Conservation (phyloP, 2,113 vertebrate species). For the Bombycilla garrulus region DNA sequence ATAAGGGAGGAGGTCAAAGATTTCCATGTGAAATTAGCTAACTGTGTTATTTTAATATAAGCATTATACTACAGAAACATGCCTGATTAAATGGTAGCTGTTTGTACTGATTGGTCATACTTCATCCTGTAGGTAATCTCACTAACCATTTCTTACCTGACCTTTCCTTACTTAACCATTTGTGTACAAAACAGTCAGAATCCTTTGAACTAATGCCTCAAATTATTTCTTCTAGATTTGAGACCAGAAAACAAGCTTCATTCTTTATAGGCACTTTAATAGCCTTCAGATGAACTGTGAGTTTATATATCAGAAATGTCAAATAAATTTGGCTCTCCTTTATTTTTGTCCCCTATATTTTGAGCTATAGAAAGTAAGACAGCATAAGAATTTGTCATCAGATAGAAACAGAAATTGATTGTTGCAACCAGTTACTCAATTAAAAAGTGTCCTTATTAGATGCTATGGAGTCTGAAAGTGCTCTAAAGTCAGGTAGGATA, state of each 20-base stretch:
- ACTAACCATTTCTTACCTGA: background rate
- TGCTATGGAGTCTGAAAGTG: background rate
- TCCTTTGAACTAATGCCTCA: background rate
- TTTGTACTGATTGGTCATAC: background rate
- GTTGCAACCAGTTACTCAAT: background rate
- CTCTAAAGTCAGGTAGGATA: background rate
- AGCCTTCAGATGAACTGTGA: background rate
- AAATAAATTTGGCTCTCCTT: background rate
- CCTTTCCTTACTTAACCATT: background rate
- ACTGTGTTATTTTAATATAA: background rate
- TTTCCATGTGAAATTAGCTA: background rate
- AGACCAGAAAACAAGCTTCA: background rate
- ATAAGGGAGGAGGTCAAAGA: background rate
- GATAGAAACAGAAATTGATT: background rate
- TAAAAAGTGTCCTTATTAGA: background rate
- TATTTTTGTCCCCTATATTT: background rate
- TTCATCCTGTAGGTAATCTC: background rate
- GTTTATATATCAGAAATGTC: background rate
- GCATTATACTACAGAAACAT: background rate
- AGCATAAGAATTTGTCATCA: background rate
- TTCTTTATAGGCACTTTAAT: background rate
- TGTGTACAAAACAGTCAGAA: background rate
- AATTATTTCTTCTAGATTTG: background rate
- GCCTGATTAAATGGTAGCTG: background rate
- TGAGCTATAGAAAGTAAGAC: background rate